A percentile compares a stretch with the other conserved stretches of the same genome.
These are phyloP conservation scores for Synchiropus splendidus DNA, from an alignment of 2,113 vertebrate species.

Conservation along the genomic window DNA sequence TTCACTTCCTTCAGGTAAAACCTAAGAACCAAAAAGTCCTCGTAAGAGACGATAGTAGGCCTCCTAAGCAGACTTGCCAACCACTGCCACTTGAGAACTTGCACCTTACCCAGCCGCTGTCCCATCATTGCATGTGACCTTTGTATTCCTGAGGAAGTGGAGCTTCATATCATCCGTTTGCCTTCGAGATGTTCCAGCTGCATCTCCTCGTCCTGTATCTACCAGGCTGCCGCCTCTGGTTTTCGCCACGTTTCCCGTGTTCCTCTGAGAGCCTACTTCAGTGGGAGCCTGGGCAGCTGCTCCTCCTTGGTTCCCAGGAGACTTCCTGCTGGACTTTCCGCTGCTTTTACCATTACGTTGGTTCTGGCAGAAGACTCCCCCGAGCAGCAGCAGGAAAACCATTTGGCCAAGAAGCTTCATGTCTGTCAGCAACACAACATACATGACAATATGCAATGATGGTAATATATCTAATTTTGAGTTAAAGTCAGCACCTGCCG, in stretches of 20 bases:
- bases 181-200: conserved; percentile 25
- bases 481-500: conserved; percentile 18
- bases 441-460: neutral
- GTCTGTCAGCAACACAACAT: conserved; percentile 18
- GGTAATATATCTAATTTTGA: too few relatives aligned
- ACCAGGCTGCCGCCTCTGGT: conserved; percentile 14
- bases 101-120: conserved; percentile 63
- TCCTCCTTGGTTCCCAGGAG: conserved; percentile 30
- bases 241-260: conserved; percentile 10
- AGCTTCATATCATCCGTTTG: conserved; percentile 69
- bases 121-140: conserved; percentile 63
- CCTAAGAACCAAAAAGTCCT: conserved; percentile 50
- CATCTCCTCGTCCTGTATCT: conserved; percentile 31
- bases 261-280: conserved; percentile 26
- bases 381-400: conserved; percentile 55
- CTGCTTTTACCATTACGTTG: conserved; percentile 42
- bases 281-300: conserved; percentile 32
- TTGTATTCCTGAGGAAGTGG: conserved; percentile 60
- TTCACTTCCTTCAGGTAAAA: conserved; percentile 70
- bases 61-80: conserved; percentile 10
- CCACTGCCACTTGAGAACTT: too few relatives aligned
- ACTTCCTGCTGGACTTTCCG: conserved; percentile 45
- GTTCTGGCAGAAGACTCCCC: conserved; percentile 51
- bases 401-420: conserved; percentile 53
- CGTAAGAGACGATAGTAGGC: conserved; percentile 12